Evolutionary conservation across 2,113 vertebrate genomes (phyloP).

Genomic region (Xenopus laevis): DNA sequence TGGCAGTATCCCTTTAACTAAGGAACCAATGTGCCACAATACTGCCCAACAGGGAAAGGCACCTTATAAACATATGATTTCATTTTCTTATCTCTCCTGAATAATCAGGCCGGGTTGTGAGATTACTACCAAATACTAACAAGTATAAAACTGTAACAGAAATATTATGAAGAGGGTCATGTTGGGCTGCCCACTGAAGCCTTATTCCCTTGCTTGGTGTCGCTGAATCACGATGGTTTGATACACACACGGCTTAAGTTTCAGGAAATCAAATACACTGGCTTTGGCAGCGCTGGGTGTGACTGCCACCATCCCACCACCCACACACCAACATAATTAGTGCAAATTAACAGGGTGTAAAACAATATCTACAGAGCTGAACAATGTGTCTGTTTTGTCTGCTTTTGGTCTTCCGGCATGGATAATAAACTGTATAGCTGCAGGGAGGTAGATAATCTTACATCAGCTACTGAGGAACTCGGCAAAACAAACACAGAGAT

Average conservation of each 20-base stretch:
- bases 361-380: slow-evolving; percentile 9
- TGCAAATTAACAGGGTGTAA: slow-evolving; percentile 10
- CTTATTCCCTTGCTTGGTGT: too few relatives aligned
- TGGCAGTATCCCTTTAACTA: too few relatives aligned
- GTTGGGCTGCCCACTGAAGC: too few relatives aligned
- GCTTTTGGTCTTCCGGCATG: background rate
- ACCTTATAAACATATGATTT: too few relatives aligned
- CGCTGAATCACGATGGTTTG: background rate
- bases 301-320: slow-evolving; percentile 7
- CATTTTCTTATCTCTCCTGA: too few relatives aligned
- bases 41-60: too few relatives aligned
- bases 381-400: slow-evolving; percentile 21
- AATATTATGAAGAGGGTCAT: too few relatives aligned
- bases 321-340: slow-evolving; percentile 25
- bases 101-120: too few relatives aligned
- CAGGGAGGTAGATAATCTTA: background rate
- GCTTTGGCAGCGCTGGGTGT: slow-evolving; percentile 18
- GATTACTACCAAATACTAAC: too few relatives aligned
- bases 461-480: background rate
- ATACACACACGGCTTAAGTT: background rate
- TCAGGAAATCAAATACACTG: slow-evolving; percentile 7
- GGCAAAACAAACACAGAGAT: too few relatives aligned
- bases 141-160: too few relatives aligned
- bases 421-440: background rate
- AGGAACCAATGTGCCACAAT: too few relatives aligned